Base-by-base conservation (phyloP, 35 echinoderm and acorn worm genomes). In the Heliocidaris erythrogramma region DNA sequence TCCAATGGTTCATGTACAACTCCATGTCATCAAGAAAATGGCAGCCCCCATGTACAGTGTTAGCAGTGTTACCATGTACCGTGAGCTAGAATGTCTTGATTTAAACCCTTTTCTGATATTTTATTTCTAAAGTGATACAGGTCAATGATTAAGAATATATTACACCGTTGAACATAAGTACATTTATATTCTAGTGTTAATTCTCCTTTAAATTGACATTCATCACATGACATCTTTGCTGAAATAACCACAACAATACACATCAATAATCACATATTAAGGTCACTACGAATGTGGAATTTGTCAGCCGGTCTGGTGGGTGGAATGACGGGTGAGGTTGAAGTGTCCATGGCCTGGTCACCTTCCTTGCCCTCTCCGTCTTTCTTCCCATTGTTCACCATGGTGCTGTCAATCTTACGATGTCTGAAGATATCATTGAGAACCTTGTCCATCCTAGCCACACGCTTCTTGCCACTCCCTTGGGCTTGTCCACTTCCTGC, bases 361-460 rank as follows among this genome's bases (percentile, higher is more conserved):
- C 90, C 49, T 91, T 96, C 96, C 42, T 97, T 96, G 29, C 9
- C 88, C 49, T 94, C 94, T 30, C 97, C 94, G 30, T 94, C 96
- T 42, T 93, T 96, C 92, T 96, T 96, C 31, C 59, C 65, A 12
- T 95, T 65, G 47, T 97, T 49, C 5, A 12, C 27, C 48, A 92
- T 52, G 49, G 91, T 29, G 48, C 16, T 92, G 61, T 97, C 96
- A 32, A 97, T 99, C 91, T 96, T 97, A 42, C 94, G 95, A 49
- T 97, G 97, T 85, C 98, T 86, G 9, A 95, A 95, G 94, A 97
- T 96, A 65, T 99, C 96, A 59, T 96, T 93, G 30, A 97, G 86
- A 47, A 99, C 96, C 35, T 96, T 99, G 91, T 99, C 98, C 98
- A 97, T 97, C 42, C 95, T 96, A 12, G 98, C 98, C 11, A 97